Evolutionary conservation across 2,888 invertebrate genomes (phyloP).

Genomic region (Nemotelus nigrinus): DNA sequence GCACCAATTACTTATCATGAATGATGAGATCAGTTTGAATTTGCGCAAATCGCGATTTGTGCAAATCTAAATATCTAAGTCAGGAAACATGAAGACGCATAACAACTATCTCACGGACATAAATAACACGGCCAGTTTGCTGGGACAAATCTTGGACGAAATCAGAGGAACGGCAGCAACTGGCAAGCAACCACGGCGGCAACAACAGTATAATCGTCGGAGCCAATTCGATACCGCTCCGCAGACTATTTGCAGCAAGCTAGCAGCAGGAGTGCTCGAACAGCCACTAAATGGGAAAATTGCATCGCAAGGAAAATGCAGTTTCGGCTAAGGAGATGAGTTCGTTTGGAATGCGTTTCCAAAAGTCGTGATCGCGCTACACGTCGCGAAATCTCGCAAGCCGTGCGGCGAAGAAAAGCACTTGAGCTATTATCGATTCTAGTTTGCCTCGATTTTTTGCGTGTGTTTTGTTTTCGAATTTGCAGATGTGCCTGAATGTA

Average conservation of each 20-base stretch:
- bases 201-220: neutral
- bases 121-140: constrained; percentile 35
- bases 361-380: constrained; percentile 42
- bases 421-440: constrained; percentile 16
- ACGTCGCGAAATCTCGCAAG: constrained; percentile 7
- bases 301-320: constrained; percentile 29
- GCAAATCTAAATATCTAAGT: constrained; percentile 37
- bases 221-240: neutral
- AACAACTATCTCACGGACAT: constrained; percentile 45
- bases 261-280: constrained; percentile 9
- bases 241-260: neutral
- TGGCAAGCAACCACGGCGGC: constrained; percentile 2
- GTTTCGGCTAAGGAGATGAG: constrained; percentile 29
- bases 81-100: constrained; percentile 42
- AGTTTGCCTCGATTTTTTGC: constrained; percentile 11
- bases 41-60: constrained; percentile 43
- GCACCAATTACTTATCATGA: constrained; percentile 45
- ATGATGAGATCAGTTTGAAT: constrained; percentile 44
- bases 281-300: constrained; percentile 17
- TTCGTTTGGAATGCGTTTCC: constrained; percentile 38
- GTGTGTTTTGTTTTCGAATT: constrained; percentile 14
- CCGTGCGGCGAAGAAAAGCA: neutral
- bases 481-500: constrained; percentile 27
- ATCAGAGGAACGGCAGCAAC: constrained; percentile 19
- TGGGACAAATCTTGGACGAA: constrained; percentile 36